Percentiles rank a stretch among this genome's conserved stretches.
phyloP scores from a whole-genome alignment of 1,140 invertebrate genomes.

The Melanaphis sacchari region DNA sequence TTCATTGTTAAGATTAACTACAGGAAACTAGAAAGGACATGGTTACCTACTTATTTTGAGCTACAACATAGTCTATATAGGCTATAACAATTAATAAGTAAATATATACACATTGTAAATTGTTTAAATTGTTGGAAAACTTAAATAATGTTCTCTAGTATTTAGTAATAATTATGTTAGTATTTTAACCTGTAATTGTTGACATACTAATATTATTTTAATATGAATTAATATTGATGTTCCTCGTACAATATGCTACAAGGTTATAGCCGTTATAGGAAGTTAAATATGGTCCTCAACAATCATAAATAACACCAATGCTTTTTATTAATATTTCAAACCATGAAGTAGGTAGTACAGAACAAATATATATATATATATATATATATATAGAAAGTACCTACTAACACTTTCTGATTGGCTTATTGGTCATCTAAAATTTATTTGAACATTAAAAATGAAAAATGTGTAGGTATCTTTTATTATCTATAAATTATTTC shows the following conservation, averaged over 20 bases:
- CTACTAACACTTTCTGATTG: background rate
- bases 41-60: background rate
- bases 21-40: conserved; percentile 11
- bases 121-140: background rate
- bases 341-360: background rate
- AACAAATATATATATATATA: background rate
- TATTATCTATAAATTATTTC: background rate
- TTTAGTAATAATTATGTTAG: background rate
- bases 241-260: background rate
- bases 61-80: background rate
- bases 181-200: background rate
- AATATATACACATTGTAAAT: no score
- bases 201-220: background rate
- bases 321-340: background rate
- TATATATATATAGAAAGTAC: background rate
- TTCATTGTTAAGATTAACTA: conserved; percentile 28
- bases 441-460: background rate
- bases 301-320: background rate
- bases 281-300: background rate
- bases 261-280: background rate
- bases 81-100: background rate
- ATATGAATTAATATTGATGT: background rate
- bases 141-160: background rate
- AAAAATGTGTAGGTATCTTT: background rate
- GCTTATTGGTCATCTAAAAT: background rate